Base-by-base conservation (phyloP, 2,797 vertebrate genomes). In the Thalassophryne amazonica region DNA sequence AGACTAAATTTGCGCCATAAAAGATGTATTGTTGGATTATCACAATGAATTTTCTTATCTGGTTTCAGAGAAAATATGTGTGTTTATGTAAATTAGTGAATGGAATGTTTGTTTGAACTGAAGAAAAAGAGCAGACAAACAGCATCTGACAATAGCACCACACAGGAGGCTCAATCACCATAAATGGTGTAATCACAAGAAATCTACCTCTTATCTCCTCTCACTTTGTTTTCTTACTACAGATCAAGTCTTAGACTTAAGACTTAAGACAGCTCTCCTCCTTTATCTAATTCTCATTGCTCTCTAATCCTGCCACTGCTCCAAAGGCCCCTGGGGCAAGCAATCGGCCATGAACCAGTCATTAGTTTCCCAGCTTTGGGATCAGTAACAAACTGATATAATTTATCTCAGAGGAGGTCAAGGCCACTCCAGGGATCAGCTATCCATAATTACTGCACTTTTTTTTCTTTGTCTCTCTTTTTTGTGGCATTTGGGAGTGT, bases 301-400 rank as follows among this genome's bases (percentile, higher is more conserved):
- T 39, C 64, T 62, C 56, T 89, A 86, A 89, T 89, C 85, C 79
- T 68, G 71, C 84, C 71, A 62, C 57, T 52, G 60, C 65, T 70
- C 42, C 25, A 14, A 52, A 60, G 53, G 47, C 69, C 67, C 55
- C 13, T 4, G 24, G 73, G 66, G 61, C 37, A 38, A 70, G 46
- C 3, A 54, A 80, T 72, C 78, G 79, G 48, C 68, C 67, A 34
- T n/a, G 4, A 52, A 43, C 59, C 54, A 42, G 52, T 62, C 57
- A 84, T 84, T 83, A 78, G 49, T 84, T 78, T 81, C 58, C 23
- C 25, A 41, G 34, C 43, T 27, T 24, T 1, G 9, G 70, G 30
- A 80, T 61, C 19, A 38, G 49, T 31, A 50, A 74, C 57, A 60
- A 49, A 66, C 52, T 58, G 39, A 36, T 7, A 24, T 57, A 38